Conservation (phyloP, 2,113 vertebrate genomes). For the Poeciliopsis occidentalis region DNA sequence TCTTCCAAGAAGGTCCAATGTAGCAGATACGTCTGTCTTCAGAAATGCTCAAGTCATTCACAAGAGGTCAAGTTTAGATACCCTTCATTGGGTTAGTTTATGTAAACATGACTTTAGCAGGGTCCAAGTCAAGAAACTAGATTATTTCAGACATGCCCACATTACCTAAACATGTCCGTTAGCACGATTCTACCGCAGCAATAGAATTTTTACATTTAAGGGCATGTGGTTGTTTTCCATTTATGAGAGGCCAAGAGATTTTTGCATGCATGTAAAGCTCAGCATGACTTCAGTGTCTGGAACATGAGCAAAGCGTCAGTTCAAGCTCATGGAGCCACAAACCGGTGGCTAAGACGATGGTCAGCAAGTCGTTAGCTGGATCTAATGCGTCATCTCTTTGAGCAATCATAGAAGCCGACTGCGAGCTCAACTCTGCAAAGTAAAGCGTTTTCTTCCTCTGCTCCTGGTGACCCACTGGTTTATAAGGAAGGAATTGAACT, state of each 20-base stretch:
- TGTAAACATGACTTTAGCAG: background rate
- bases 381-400: constrained; percentile 3
- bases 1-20: background rate
- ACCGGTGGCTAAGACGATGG: background rate
- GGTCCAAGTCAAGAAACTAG: background rate
- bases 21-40: too few relatives aligned
- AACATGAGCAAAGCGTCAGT: background rate
- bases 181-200: too few relatives aligned
- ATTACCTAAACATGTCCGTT: too few relatives aligned
- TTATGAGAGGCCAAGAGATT: too few relatives aligned
- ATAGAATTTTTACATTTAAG: too few relatives aligned
- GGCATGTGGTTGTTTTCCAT: too few relatives aligned
- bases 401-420: constrained; percentile 46
- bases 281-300: background rate
- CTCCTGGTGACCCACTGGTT: background rate
- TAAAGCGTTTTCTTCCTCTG: constrained; percentile 37
- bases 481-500: background rate
- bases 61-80: background rate
- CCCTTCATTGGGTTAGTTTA: background rate
- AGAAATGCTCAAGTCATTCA: background rate
- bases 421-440: constrained; percentile 26
- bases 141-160: background rate
- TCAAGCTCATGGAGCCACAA: background rate
- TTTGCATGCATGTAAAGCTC: background rate
- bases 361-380: background rate